These are phyloP conservation scores for Bombyx mori DNA, from an alignment of 1,140 invertebrate genomes.

Conservation along the genomic window DNA sequence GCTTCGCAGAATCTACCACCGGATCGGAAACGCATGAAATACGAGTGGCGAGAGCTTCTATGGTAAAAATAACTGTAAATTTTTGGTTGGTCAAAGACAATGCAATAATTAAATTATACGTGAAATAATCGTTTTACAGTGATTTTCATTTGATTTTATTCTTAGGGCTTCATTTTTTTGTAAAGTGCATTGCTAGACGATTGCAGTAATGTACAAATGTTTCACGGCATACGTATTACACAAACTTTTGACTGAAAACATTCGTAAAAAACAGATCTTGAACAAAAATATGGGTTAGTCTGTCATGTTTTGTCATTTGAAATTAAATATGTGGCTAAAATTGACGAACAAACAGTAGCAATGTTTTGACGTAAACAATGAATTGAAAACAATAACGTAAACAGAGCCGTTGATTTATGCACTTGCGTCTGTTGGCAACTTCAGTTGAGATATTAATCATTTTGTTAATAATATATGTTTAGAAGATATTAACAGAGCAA, in stretches of 20 bases:
- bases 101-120: neutral
- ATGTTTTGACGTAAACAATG: neutral
- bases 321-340: too few species aligned
- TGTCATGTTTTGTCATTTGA: too few species aligned
- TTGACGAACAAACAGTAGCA: too few species aligned
- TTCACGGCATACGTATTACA: too few species aligned
- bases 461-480: too few species aligned
- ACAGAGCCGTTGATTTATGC: conserved; percentile 3
- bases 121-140: neutral
- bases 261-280: too few species aligned
- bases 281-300: too few species aligned
- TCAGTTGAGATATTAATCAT: neutral
- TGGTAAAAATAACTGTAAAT: neutral
- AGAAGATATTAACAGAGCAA: too few species aligned
- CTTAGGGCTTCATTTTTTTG: neutral
- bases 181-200: too few species aligned
- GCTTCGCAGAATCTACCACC: too few species aligned
- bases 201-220: too few species aligned
- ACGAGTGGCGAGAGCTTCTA: neutral
- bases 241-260: too few species aligned
- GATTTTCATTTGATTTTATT: neutral
- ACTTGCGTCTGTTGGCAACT: conserved; percentile 1
- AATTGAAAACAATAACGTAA: conserved; percentile 5
- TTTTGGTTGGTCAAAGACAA: neutral
- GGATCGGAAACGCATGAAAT: neutral